Evolutionary conservation across 2,113 vertebrate species (phyloP).

Genomic region (Cyanistes caeruleus): DNA sequence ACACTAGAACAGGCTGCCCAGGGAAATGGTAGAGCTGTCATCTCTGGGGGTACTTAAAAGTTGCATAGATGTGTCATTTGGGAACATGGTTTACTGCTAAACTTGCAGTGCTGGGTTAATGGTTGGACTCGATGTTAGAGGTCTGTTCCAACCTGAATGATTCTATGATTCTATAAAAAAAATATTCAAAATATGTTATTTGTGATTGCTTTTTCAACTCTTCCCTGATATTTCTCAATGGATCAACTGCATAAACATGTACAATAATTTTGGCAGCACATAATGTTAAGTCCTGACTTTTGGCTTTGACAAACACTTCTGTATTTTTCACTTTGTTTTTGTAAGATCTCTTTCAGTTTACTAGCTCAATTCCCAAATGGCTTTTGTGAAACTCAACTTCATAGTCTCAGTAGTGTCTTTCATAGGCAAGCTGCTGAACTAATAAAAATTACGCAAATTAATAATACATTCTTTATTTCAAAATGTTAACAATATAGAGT

Average conservation of each 20-base stretch:
- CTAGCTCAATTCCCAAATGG: not conserved
- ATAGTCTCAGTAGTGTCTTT: not conserved
- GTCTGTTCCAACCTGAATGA: not conserved
- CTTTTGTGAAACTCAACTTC: not conserved
- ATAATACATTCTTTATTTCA: not conserved
- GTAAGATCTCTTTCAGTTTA: not conserved
- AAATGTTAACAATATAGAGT: not conserved
- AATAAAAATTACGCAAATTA: not conserved
- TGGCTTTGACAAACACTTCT: not conserved
- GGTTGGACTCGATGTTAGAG: not conserved
- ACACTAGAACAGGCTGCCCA: not conserved
- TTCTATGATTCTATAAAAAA: not conserved
- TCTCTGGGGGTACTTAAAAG: not conserved
- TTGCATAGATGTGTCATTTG: not conserved
- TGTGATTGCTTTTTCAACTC: not conserved
- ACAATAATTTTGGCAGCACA: not conserved
- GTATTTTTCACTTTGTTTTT: not conserved
- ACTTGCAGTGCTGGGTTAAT: not conserved
- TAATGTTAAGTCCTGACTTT: not conserved
- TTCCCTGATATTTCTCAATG: not conserved
- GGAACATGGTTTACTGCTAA: not conserved
- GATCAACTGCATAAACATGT: not conserved
- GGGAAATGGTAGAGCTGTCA: not conserved
- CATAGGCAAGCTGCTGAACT: not conserved
- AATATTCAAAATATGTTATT: not conserved